Percentiles rank a stretch among this genome's conserved stretches.
These are phyloP conservation scores for Mormyrus proboscirostris DNA, from an alignment of 2,797 vertebrate species.

Conservation along the genomic window DNA sequence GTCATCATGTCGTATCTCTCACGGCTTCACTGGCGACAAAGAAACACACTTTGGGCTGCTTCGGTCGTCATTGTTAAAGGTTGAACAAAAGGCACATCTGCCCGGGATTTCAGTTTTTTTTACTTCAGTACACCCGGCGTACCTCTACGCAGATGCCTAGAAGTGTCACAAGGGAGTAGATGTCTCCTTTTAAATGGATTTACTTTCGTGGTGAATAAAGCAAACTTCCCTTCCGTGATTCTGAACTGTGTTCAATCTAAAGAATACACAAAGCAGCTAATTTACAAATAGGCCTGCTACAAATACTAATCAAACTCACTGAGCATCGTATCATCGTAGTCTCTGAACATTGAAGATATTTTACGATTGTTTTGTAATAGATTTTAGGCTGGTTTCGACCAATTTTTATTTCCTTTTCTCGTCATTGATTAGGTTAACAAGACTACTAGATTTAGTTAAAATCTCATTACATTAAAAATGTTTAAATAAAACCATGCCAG, in stretches of 20 bases:
- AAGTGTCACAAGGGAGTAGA: background rate
- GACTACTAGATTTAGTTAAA: background rate
- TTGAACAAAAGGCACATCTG: conserved; percentile 88
- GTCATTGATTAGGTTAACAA: background rate
- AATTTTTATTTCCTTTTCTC: background rate
- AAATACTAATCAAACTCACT: background rate
- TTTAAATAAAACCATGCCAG: background rate
- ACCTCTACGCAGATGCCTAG: conserved; percentile 18
- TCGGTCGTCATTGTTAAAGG: conserved; percentile 77
- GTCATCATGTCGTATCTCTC: background rate
- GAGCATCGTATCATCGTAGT: background rate
- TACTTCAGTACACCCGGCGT: conserved; percentile 58
- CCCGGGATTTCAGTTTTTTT: conserved; percentile 53
- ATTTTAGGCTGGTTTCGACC: background rate
- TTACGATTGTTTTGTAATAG: background rate
- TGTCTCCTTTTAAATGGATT: background rate
- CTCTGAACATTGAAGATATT: background rate
- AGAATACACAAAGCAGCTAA: background rate
- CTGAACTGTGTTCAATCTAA: no score
- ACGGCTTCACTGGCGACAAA: conserved; percentile 21
- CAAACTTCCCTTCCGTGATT: background rate
- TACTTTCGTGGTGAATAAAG: background rate
- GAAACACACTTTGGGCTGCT: conserved; percentile 51
- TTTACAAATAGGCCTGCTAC: background rate
- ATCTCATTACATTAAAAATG: background rate